phyloP scores from a whole-genome alignment of 2,113 vertebrate genomes.

The Petroica traversi region DNA sequence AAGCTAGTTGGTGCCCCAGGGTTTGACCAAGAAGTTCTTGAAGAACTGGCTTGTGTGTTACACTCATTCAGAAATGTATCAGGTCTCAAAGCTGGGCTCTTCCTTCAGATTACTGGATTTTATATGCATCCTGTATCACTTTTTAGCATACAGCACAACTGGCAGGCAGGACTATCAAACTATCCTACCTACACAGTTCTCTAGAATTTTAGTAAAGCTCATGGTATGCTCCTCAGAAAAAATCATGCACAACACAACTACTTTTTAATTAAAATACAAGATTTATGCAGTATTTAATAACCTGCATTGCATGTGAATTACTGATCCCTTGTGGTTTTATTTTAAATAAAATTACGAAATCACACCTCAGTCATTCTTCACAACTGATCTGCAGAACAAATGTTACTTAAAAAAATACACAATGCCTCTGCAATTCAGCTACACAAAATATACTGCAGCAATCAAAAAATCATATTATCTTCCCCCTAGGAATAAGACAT shows the following conservation, averaged over 20 bases:
- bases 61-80: background rate
- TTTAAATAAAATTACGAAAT: background rate
- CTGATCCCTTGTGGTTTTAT: background rate
- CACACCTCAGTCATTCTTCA: background rate
- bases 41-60: background rate
- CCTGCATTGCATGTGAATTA: background rate
- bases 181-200: background rate
- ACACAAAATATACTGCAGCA: background rate
- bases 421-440: background rate
- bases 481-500: background rate
- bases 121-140: background rate
- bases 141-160: background rate
- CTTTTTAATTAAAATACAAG: background rate
- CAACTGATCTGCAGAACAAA: background rate
- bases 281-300: background rate
- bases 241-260: rapidly evolving
- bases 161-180: background rate
- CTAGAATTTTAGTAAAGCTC: background rate
- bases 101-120: background rate
- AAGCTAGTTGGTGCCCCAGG: background rate
- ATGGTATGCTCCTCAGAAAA: background rate
- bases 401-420: background rate
- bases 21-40: background rate
- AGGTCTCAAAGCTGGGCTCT: background rate
- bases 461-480: background rate